phyloP scores from a whole-genome alignment of 2,888 invertebrate species.

The Cosmia trapezina region DNA sequence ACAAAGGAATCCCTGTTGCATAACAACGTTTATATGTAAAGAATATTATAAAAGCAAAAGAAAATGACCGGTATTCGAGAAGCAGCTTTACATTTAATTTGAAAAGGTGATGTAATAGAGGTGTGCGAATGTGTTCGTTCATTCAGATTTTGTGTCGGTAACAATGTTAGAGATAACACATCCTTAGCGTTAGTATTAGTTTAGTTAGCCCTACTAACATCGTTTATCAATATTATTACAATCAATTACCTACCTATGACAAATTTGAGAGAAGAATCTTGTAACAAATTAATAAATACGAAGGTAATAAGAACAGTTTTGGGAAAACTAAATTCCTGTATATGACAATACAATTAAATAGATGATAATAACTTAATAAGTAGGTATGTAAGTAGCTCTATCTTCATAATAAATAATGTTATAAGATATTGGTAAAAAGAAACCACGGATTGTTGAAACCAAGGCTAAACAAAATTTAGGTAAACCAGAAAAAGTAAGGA shows the following conservation, averaged over 20 bases:
- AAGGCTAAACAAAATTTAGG: slow-evolving; percentile 33
- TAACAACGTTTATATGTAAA: slow-evolving; percentile 67
- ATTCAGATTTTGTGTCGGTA: slow-evolving; percentile 65
- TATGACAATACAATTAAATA: neutral
- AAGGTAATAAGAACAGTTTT: neutral
- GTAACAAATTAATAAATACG: too few species aligned
- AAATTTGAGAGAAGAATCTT: neutral
- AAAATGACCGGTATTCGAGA: slow-evolving; percentile 50
- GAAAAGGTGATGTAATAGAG: slow-evolving; percentile 70
- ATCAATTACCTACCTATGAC: neutral
- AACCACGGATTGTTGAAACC: neutral
- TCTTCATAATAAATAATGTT: neutral
- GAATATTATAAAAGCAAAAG: slow-evolving; percentile 50
- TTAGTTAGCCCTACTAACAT: too few species aligned
- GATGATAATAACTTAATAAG: neutral
- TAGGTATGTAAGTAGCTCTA: neutral
- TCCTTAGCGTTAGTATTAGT: slow-evolving; percentile 4
- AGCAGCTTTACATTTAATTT: slow-evolving; percentile 53
- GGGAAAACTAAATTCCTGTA: neutral
- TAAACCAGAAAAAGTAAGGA: slow-evolving; percentile 26
- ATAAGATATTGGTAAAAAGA: neutral
- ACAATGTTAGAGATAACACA: slow-evolving; percentile 34
- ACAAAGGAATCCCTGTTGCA: slow-evolving; percentile 82
- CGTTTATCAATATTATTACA: neutral
- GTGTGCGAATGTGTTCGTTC: slow-evolving; percentile 59